phyloP scores from a whole-genome alignment of 2,888 invertebrate species.

The Epistrophe grossulariae region DNA sequence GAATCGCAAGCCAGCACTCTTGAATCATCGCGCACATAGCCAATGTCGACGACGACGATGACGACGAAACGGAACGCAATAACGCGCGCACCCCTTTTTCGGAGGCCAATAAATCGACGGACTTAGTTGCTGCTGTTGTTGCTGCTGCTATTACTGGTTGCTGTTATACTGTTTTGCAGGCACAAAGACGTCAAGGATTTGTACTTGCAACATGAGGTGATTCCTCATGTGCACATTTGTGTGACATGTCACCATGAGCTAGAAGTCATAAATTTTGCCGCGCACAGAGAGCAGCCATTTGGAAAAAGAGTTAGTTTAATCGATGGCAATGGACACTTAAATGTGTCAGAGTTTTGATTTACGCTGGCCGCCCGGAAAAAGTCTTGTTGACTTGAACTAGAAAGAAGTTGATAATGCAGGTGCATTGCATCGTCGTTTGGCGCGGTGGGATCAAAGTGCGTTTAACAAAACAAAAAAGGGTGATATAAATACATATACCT shows the following conservation, averaged over 20 bases:
- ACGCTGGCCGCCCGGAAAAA: constrained; percentile 48
- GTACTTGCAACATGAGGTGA: constrained; percentile 71
- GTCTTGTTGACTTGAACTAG: constrained; percentile 57
- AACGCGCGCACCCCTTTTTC: constrained; percentile 75
- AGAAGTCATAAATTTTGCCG: constrained; percentile 67
- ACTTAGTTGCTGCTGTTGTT: constrained; percentile 7
- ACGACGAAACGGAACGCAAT: constrained; percentile 69
- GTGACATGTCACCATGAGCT: constrained; percentile 71
- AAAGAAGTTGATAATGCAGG: constrained; percentile 71
- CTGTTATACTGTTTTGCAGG: constrained; percentile 5
- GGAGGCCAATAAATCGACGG: constrained; percentile 70
- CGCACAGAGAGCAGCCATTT: constrained; percentile 25
- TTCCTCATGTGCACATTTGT: constrained; percentile 71
- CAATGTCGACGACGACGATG: constrained; percentile 44
- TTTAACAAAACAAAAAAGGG: constrained; percentile 32
- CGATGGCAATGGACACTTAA: constrained; percentile 66
- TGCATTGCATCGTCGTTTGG: constrained; percentile 22
- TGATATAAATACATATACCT: constrained; percentile 24
- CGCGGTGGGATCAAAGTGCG: constrained; percentile 63
- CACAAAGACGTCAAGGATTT: constrained; percentile 71
- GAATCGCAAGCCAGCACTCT: constrained; percentile 59
- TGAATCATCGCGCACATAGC: constrained; percentile 59
- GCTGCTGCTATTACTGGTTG: not conserved
- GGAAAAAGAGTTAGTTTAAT: constrained; percentile 65
- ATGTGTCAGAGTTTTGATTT: constrained; percentile 73